phyloP scores from a whole-genome alignment of 1,140 invertebrate genomes.

The Monochamus saltuarius region DNA sequence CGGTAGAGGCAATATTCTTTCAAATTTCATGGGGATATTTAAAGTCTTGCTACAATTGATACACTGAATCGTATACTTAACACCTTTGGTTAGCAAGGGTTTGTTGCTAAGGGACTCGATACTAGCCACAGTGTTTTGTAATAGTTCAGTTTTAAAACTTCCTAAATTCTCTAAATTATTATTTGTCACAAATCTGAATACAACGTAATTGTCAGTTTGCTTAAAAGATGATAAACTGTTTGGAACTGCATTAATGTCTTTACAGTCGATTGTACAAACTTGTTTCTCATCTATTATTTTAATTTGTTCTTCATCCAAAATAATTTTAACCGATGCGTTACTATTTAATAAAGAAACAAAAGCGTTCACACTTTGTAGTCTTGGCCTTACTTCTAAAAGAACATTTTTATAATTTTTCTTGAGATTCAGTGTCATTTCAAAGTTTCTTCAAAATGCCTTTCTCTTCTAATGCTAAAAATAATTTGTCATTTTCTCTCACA shows the following conservation, averaged over 20 bases:
- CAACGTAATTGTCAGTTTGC: slow-evolving; percentile 42
- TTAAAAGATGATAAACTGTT: slow-evolving; percentile 36
- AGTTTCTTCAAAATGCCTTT: slow-evolving; percentile 44
- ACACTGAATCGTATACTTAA: slow-evolving; percentile 53
- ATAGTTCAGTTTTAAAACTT: slow-evolving; percentile 57
- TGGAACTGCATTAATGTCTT: slow-evolving; percentile 50
- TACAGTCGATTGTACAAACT: slow-evolving; percentile 48
- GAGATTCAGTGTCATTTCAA: slow-evolving; percentile 19
- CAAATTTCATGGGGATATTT: slow-evolving; percentile 48
- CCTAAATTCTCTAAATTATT: slow-evolving; percentile 41
- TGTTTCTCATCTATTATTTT: slow-evolving; percentile 48
- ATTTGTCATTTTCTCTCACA: slow-evolving; percentile 63
- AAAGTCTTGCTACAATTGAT: slow-evolving; percentile 56
- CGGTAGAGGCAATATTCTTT: slow-evolving; percentile 58
- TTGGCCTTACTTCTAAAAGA: slow-evolving; percentile 58
- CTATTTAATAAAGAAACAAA: slow-evolving; percentile 55
- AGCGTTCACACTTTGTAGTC: slow-evolving; percentile 58
- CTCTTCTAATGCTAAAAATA: slow-evolving; percentile 57
- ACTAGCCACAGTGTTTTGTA: slow-evolving; percentile 42
- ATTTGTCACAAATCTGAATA: slow-evolving; percentile 38
- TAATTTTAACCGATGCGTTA: slow-evolving; percentile 45
- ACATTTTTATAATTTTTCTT: slow-evolving; percentile 46
- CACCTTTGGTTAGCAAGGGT: slow-evolving; percentile 49
- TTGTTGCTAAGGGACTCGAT: slow-evolving; percentile 42
- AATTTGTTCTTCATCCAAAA: slow-evolving; percentile 38